A percentile compares a stretch with the other conserved stretches of the same genome.
Conservation (phyloP, 2,797 vertebrate species). For the Poeciliopsis infans region DNA sequence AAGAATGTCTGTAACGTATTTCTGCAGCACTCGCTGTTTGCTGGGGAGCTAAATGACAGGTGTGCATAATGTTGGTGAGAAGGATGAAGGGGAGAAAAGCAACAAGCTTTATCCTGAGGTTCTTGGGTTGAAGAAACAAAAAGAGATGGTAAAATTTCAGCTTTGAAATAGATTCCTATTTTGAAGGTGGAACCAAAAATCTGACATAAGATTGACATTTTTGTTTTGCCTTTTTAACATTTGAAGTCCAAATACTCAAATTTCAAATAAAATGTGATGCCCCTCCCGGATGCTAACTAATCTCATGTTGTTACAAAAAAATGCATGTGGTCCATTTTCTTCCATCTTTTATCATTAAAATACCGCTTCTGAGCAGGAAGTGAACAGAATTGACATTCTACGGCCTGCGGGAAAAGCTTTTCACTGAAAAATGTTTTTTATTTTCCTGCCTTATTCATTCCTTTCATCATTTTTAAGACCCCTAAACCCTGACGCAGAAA, state of each 20-base stretch:
- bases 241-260: background rate
- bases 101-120: background rate
- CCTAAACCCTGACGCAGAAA: background rate
- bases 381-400: background rate
- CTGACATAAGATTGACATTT: background rate
- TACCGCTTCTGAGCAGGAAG: background rate
- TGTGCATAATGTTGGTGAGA: background rate
- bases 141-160: background rate
- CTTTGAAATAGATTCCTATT: background rate
- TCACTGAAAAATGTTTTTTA: background rate
- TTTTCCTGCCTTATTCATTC: background rate
- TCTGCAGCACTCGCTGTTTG: background rate
- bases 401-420: background rate
- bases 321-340: background rate
- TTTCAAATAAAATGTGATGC: background rate
- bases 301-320: background rate
- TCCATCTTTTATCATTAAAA: background rate
- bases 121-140: background rate
- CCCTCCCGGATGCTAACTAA: background rate
- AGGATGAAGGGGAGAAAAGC: background rate
- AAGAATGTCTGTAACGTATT: background rate
- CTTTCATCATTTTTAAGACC: background rate
- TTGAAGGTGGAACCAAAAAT: background rate
- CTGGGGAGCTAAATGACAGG: background rate
- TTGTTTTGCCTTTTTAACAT: background rate